These are phyloP conservation scores for Lissonota sp. DNA, from an alignment of 2,888 invertebrate species.

Conservation along the genomic window DNA sequence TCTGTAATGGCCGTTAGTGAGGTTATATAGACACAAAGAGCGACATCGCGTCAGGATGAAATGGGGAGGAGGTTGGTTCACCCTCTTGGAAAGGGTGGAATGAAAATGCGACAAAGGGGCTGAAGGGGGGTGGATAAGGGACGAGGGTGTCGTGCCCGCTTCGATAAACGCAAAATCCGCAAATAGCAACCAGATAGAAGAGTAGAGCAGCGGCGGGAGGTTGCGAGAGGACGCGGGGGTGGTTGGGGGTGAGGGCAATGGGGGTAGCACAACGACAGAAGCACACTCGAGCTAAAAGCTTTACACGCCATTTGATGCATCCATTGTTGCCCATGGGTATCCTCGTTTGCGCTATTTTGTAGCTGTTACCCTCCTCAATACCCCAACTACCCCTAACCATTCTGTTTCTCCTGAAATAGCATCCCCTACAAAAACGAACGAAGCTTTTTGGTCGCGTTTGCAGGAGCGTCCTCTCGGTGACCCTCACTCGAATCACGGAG, in stretches of 20 bases:
- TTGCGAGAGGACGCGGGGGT: too few species aligned
- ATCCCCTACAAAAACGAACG: not conserved
- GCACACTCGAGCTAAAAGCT: slow-evolving; percentile 71
- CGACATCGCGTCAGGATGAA: not conserved
- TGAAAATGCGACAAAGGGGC: not conserved
- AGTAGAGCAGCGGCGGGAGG: too few species aligned
- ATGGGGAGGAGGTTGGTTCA: not conserved
- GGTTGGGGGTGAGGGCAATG: slow-evolving; percentile 14
- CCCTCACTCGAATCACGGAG: slow-evolving; percentile 20
- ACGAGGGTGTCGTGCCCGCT: slow-evolving; percentile 25
- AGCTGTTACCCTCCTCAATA: slow-evolving; percentile 45
- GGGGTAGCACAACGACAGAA: slow-evolving; percentile 46
- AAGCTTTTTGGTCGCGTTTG: not conserved
- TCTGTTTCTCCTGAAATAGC: not conserved
- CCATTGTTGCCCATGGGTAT: slow-evolving; percentile 66
- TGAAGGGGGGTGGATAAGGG: not conserved
- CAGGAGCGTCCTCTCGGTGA: slow-evolving; percentile 34
- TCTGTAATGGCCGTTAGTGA: slow-evolving; percentile 17
- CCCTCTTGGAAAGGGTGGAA: slow-evolving; percentile 22
- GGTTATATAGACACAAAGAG: slow-evolving; percentile 10
- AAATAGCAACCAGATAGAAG: slow-evolving; percentile 61
- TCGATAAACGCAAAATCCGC: slow-evolving; percentile 68
- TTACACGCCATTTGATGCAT: slow-evolving; percentile 72
- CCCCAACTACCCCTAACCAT: slow-evolving; percentile 24
- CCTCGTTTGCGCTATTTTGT: slow-evolving; percentile 67